Evolutionary conservation across 37 sponge, comb jelly and placozoan species (phyloP), one percentile per base, ranked within the genome.

Genomic region (Chondrilla cf. caribensis): DNA sequence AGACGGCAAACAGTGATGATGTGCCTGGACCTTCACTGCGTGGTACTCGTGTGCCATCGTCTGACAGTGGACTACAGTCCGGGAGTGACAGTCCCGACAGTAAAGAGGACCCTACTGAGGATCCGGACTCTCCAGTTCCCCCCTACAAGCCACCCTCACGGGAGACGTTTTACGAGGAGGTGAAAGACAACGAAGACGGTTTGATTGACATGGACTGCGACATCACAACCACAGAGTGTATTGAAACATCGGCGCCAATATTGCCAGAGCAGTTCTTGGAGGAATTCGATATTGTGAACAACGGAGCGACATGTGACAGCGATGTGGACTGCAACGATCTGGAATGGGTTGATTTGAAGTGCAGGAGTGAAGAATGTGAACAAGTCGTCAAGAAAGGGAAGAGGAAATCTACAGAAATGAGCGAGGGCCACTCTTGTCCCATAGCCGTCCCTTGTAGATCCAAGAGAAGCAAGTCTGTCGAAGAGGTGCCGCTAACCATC

Each of bases 381-480:
- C 68, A 33, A 17, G 29, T 67, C 33, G 35, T 28, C 29, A 67
- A 67, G 35, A 67, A 67, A 26, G 68, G 68, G 1, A 67, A 67
- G 29, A 28, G 68, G 17, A 67, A 67, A 33, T 67, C 68, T 31
- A 67, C 68, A 26, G 68, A 67, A 26, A 67, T 67, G 68, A 29
- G 11, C 4, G 4, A 28, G 15, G 29, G 14, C 29, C 35, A 4
- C 35, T 26, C 32, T 29, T 28, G 35, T 67, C 35, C 68, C 29
- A 28, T 33, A 31, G 29, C 68, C 29, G 68, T 67, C 15, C 11
- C 32, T 33, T 33, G 35, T 6, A 33, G 17, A 3, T 33, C 68
- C 28, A 67, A 67, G 68, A 28, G 68, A 3, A 67, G 68, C 33
- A 67, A 29, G 29, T 67, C 68, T 3, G 7, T 9, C 68, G 64